A percentile compares a stretch with the other conserved stretches of the same genome.
Evolutionary conservation across 1,140 invertebrate species (phyloP).

Genomic region (Lutraria rhynchaena): DNA sequence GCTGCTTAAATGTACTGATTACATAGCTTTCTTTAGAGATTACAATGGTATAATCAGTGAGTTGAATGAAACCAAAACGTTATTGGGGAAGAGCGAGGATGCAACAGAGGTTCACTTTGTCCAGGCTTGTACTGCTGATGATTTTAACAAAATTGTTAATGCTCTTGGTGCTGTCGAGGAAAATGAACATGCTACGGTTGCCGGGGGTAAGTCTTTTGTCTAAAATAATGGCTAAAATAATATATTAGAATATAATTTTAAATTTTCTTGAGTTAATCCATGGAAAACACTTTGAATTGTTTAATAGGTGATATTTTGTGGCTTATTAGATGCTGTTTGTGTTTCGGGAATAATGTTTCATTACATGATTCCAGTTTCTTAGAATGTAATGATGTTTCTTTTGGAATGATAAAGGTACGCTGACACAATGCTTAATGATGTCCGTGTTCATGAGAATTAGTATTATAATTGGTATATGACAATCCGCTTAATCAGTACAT

Average conservation of each 20-base stretch:
- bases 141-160: slow-evolving; percentile 13
- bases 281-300: no score
- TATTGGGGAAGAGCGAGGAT: background rate
- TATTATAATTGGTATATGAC: no score
- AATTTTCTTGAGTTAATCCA: background rate
- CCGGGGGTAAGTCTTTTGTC: background rate
- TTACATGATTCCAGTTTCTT: no score
- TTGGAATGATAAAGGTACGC: no score
- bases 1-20: background rate
- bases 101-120: background rate
- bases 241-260: background rate
- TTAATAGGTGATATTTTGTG: no score
- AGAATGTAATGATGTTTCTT: no score
- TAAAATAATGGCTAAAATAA: background rate
- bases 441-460: no score
- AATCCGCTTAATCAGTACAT: no score
- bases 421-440: no score
- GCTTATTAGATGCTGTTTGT: no score
- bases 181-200: background rate
- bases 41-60: no score
- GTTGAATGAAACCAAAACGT: background rate
- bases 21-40: background rate
- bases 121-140: slow-evolving; percentile 16
- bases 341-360: no score
- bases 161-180: slow-evolving; percentile 6